These are phyloP conservation scores for Tanypteryx hageni DNA, from an alignment of 2,888 invertebrate species.

Conservation along the genomic window DNA sequence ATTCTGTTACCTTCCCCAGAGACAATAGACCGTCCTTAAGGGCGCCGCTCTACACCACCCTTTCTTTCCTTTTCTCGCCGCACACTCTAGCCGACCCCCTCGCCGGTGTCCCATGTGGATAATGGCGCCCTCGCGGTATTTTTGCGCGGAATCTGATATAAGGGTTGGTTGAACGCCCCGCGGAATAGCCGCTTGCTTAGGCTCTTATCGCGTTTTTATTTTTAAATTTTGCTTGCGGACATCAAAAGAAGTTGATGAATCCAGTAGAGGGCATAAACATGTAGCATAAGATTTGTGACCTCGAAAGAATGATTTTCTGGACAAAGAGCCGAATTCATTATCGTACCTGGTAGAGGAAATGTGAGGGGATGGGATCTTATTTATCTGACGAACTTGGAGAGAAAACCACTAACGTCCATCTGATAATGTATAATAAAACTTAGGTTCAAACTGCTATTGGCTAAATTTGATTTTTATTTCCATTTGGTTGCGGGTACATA, in stretches of 20 bases:
- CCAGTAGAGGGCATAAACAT: not conserved
- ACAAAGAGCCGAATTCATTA: too few relatives aligned
- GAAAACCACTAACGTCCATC: too few relatives aligned
- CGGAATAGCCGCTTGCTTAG: not conserved
- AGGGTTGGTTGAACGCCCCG: not conserved
- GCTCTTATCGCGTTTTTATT: not conserved
- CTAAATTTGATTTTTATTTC: too few relatives aligned
- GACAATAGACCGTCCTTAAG: conserved; percentile 32
- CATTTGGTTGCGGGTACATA: too few relatives aligned
- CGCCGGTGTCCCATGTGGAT: conserved; percentile 30
- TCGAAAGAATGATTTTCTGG: too few relatives aligned
- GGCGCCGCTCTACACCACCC: conserved; percentile 9
- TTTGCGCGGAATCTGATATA: not conserved
- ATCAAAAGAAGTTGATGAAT: not conserved
- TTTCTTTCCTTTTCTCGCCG: not conserved
- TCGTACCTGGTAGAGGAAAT: too few relatives aligned
- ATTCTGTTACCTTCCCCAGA: conserved; percentile 50
- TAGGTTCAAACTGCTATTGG: too few relatives aligned
- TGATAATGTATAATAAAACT: too few relatives aligned
- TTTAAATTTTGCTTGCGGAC: not conserved
- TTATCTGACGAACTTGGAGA: too few relatives aligned
- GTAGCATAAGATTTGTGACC: too few relatives aligned
- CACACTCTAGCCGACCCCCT: too few relatives aligned
- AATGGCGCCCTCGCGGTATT: conserved; percentile 17
- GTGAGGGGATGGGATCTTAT: too few relatives aligned